Percentiles rank a stretch among this genome's conserved stretches.
phyloP scores from a whole-genome alignment of 2,113 vertebrate genomes.

The Dicerorhinus sumatrensis region DNA sequence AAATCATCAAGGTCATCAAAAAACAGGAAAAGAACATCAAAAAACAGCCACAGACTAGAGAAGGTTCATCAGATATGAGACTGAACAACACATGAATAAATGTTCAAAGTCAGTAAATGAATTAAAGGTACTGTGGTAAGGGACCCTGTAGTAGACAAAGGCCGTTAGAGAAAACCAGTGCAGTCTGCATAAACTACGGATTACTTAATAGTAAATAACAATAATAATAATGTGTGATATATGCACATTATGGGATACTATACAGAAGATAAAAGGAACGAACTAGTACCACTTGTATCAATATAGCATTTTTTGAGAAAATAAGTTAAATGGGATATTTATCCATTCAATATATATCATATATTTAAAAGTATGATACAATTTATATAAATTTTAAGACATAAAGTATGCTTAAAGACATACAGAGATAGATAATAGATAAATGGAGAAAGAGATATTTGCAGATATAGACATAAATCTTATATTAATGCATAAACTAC shows the following conservation, averaged over 20 bases:
- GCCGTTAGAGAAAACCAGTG: not conserved
- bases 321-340: not conserved
- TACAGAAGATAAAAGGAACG: not conserved
- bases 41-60: not conserved
- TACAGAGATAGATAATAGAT: not conserved
- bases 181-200: not conserved
- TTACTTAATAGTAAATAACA: not conserved
- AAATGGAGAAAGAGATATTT: not conserved
- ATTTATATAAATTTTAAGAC: not conserved
- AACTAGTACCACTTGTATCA: not conserved
- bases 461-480: not conserved
- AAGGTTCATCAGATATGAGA: not conserved
- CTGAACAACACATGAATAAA: not conserved
- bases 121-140: not conserved
- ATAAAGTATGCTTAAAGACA: not conserved
- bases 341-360: not conserved
- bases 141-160: not conserved
- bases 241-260: not conserved
- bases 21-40: not conserved
- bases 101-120: not conserved
- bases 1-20: not conserved
- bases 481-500: not conserved
- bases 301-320: not conserved
- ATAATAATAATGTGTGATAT: not conserved
- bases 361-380: not conserved